phyloP scores from a whole-genome alignment of 2,113 vertebrate species.

The Semicossyphus pulcher region DNA sequence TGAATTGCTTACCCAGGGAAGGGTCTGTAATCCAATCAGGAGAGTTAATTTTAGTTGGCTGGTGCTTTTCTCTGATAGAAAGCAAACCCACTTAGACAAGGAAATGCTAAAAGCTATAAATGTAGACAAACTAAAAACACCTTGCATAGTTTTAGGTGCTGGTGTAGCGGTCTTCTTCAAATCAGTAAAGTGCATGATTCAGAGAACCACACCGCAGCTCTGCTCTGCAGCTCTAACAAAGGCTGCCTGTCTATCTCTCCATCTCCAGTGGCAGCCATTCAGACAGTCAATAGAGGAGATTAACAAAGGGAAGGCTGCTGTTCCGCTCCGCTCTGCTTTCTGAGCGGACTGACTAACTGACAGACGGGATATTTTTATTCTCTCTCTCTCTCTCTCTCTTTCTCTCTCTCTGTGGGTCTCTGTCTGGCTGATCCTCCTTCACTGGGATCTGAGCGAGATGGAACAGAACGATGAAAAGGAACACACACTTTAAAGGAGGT shows the following conservation, averaged over 20 bases:
- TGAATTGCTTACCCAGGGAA: conserved; percentile 41
- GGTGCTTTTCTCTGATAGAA: background rate
- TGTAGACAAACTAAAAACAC: background rate
- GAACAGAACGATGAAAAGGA: conserved; percentile 14
- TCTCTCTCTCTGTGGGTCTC: conserved; percentile 15
- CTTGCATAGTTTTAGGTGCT: background rate
- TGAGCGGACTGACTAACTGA: conserved; percentile 39
- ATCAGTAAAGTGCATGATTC: conserved; percentile 3
- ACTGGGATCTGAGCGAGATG: conserved; percentile 3
- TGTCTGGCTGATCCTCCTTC: conserved; percentile 14
- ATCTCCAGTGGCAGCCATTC: conserved; percentile 61
- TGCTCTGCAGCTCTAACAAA: conserved; percentile 48
- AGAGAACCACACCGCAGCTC: conserved; percentile 8
- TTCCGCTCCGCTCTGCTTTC: conserved; percentile 41
- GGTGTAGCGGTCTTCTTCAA: conserved; percentile 5
- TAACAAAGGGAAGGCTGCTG: conserved; percentile 56
- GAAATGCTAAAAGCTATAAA: background rate
- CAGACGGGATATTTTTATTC: conserved; percentile 40
- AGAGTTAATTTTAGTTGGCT: conserved; percentile 37
- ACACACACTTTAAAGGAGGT: background rate
- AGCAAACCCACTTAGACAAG: background rate
- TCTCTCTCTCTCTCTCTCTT: conserved; percentile 13
- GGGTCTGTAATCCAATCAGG: conserved; percentile 41
- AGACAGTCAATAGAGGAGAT: conserved; percentile 57
- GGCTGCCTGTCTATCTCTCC: conserved; percentile 56